Percentiles rank a stretch among this genome's conserved stretches.
Conservation (phyloP, 2,113 vertebrate species). For the Oxyruncus cristatus region DNA sequence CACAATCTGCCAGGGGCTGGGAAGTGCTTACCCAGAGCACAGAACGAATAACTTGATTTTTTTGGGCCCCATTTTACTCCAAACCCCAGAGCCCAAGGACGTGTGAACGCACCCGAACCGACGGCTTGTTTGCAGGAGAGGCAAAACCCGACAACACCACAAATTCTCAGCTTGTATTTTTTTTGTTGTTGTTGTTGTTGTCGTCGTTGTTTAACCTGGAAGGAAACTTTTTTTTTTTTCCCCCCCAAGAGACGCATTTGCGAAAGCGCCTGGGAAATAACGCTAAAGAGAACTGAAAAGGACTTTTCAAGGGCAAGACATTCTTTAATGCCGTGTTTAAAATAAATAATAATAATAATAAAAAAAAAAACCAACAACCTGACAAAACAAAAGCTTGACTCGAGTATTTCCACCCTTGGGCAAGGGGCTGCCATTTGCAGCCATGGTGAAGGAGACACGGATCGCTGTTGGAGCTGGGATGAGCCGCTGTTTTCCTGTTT, state of each 20-base stretch:
- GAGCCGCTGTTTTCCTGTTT: neutral
- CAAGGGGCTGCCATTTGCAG: neutral
- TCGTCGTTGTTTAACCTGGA: neutral
- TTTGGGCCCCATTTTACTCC: neutral
- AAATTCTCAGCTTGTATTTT: neutral
- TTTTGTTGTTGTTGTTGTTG: no score
- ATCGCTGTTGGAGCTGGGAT: neutral
- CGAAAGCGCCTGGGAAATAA: neutral
- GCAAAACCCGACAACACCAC: neutral
- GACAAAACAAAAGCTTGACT: neutral
- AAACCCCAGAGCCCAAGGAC: neutral
- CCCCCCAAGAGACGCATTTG: neutral
- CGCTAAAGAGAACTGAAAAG: neutral
- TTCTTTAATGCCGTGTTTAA: neutral
- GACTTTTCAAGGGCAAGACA: neutral
- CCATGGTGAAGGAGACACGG: fast-evolving
- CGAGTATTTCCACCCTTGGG: neutral
- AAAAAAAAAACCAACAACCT: neutral
- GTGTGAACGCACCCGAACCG: neutral
- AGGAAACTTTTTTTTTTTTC: neutral
- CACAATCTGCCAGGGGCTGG: neutral
- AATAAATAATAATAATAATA: neutral
- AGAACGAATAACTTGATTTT: neutral
- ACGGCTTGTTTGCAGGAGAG: neutral
- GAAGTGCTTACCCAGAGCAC: neutral